Percentiles rank a stretch among this genome's conserved stretches.
Conservation (phyloP, 2,888 invertebrate genomes). For the Drosophila prostipennis region DNA sequence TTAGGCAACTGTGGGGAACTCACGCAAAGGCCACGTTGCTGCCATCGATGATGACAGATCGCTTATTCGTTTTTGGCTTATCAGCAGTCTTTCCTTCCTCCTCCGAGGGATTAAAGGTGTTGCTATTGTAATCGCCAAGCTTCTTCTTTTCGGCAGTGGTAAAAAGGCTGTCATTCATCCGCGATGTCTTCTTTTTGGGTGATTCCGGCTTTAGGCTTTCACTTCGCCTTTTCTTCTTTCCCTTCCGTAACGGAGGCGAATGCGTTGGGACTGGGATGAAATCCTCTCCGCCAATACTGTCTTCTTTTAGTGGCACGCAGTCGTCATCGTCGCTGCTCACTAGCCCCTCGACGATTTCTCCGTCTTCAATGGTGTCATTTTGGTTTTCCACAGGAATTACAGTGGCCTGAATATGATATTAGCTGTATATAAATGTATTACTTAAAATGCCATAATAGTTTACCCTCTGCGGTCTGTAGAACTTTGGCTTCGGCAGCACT, state of each 20-base stretch:
- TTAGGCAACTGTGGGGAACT: conserved; percentile 78
- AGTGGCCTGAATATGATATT: neutral
- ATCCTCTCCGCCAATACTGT: conserved; percentile 46
- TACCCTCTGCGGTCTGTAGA: conserved; percentile 41
- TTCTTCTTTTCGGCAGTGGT: conserved; percentile 71
- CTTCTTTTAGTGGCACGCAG: conserved; percentile 66
- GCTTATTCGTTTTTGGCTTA: conserved; percentile 81
- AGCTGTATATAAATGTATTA: too few species aligned
- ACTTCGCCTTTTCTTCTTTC: conserved; percentile 1
- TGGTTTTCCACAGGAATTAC: fast-evolving
- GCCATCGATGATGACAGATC: conserved; percentile 92
- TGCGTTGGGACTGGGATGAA: conserved; percentile 61
- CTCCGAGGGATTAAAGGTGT: conserved; percentile 86
- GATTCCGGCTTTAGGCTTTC: neutral
- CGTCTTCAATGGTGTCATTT: conserved; percentile 45
- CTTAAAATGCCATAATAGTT: neutral
- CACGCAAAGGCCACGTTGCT: conserved; percentile 93
- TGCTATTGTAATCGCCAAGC: conserved; percentile 81
- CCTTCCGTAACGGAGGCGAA: conserved; percentile 6
- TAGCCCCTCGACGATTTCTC: conserved; percentile 59
- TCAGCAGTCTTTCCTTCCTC: conserved; percentile 58
- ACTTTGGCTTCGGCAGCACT: conserved; percentile 34
- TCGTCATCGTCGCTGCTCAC: conserved; percentile 60
- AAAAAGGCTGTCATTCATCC: conserved; percentile 63
- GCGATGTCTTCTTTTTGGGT: conserved; percentile 4